Evolutionary conservation across 2,888 invertebrate species (phyloP).

Genomic region (Drosophila vallismaia): DNA sequence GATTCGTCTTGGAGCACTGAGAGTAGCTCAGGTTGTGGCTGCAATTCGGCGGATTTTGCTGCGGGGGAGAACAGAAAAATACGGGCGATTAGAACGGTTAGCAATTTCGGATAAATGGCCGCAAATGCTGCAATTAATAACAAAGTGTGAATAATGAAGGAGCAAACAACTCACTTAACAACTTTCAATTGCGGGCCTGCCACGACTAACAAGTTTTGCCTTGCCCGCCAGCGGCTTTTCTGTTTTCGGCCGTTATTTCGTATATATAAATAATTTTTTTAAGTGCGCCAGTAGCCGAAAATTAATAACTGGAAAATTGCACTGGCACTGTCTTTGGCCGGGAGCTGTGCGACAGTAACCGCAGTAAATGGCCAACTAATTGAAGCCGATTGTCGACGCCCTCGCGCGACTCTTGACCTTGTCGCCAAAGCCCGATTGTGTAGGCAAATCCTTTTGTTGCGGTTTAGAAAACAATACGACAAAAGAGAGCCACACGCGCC

Average conservation of each 20-base stretch:
- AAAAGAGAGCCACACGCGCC: conserved; percentile 39
- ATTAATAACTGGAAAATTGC: conserved; percentile 73
- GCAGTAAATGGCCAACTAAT: conserved; percentile 60
- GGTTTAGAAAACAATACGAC: conserved; percentile 15
- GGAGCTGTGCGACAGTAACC: conserved; percentile 7
- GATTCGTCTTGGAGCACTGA: conserved; percentile 54
- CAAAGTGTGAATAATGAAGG: conserved; percentile 61
- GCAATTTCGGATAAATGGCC: conserved; percentile 26
- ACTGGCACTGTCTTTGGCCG: conserved; percentile 6
- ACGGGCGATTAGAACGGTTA: conserved; percentile 22
- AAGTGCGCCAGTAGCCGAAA: conserved; percentile 39
- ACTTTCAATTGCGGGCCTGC: conserved; percentile 68
- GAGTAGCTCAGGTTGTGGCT: conserved; percentile 49
- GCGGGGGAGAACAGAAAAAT: conserved; percentile 17
- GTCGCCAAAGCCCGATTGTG: conserved; percentile 37
- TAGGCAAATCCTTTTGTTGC: conserved; percentile 52
- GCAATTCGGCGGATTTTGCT: conserved; percentile 66
- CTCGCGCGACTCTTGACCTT: conserved; percentile 65
- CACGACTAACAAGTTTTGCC: conserved; percentile 55
- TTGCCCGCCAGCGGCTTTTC: conserved; percentile 32
- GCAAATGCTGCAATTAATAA: conserved; percentile 52
- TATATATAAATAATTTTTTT: background rate
- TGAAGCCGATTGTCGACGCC: conserved; percentile 50
- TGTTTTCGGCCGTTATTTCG: conserved; percentile 5
- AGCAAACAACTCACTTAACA: conserved; percentile 69